These are phyloP conservation scores for Drymonia ruficornis DNA, from an alignment of 2,888 invertebrate genomes.

Conservation along the genomic window DNA sequence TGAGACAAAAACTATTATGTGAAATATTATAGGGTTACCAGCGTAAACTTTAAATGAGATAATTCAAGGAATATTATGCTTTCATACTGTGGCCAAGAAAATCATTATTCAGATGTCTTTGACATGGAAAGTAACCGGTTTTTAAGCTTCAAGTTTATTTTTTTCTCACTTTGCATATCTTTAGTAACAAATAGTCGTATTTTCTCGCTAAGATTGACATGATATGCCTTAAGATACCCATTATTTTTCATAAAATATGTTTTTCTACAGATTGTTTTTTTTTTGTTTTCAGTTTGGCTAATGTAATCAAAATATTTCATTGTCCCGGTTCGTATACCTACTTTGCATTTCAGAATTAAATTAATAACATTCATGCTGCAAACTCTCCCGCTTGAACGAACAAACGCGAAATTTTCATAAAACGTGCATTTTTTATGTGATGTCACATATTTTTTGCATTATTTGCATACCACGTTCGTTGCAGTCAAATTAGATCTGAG, in stretches of 20 bases:
- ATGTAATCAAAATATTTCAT: not conserved
- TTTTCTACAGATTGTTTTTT: too few species aligned
- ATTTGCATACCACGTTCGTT: conserved; percentile 17
- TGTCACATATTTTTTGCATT: conserved; percentile 28
- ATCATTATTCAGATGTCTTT: not conserved
- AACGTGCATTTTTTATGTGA: conserved; percentile 33
- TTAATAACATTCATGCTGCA: conserved; percentile 31
- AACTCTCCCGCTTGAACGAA: conserved; percentile 13
- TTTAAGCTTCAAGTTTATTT: not conserved
- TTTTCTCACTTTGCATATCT: not conserved
- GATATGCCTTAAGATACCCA: too few species aligned
- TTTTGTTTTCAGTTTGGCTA: too few species aligned
- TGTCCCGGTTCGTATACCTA: not conserved
- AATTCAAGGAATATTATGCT: too few species aligned
- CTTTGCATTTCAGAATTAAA: conserved; percentile 39
- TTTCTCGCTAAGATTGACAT: too few species aligned
- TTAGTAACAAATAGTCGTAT: not conserved
- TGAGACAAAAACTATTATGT: too few species aligned
- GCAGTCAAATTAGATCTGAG: not conserved
- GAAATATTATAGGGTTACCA: too few species aligned
- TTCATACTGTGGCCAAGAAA: not conserved
- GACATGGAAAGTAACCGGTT: not conserved
- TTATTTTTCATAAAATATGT: too few species aligned
- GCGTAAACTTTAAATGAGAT: too few species aligned
- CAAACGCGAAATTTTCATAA: conserved; percentile 26